These are phyloP conservation scores for Leptinotarsa texana DNA, from an alignment of 1,140 invertebrate genomes.

Conservation along the genomic window DNA sequence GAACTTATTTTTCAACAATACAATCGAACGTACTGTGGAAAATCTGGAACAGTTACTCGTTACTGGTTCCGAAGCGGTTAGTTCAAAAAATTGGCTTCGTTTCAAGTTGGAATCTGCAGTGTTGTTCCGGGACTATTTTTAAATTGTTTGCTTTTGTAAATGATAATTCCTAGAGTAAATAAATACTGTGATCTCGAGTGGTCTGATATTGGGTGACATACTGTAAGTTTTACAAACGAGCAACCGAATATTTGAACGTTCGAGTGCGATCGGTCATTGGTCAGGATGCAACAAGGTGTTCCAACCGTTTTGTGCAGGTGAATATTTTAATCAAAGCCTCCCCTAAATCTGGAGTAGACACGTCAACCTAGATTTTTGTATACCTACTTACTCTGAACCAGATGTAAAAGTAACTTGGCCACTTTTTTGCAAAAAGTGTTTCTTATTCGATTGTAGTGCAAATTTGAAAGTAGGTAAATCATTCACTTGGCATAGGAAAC, in stretches of 20 bases:
- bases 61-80: not conserved
- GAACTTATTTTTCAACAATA: constrained; percentile 38
- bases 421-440: constrained; percentile 4
- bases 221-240: not conserved
- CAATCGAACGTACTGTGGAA: constrained; percentile 9
- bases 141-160: constrained; percentile 9
- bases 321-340: constrained; percentile 4
- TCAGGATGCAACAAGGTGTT: constrained; percentile 23
- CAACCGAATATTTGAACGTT: not conserved
- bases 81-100: not conserved
- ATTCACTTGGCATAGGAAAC: constrained; percentile 20
- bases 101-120: constrained; percentile 1
- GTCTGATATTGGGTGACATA: constrained; percentile 1
- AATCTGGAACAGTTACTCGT: constrained; percentile 4
- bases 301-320: constrained; percentile 19
- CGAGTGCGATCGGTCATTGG: constrained; percentile 4
- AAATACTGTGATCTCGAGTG: constrained; percentile 14
- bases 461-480: constrained; percentile 32
- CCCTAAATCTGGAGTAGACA: constrained; percentile 1
- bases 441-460: constrained; percentile 4
- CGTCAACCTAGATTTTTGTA: not conserved
- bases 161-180: constrained; percentile 8
- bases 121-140: constrained; percentile 11
- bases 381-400: not conserved
- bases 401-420: not conserved